Percentiles rank a stretch among this genome's conserved stretches.
Evolutionary conservation across 2,797 vertebrate genomes (phyloP).

Genomic region (Microhierax caerulescens): DNA sequence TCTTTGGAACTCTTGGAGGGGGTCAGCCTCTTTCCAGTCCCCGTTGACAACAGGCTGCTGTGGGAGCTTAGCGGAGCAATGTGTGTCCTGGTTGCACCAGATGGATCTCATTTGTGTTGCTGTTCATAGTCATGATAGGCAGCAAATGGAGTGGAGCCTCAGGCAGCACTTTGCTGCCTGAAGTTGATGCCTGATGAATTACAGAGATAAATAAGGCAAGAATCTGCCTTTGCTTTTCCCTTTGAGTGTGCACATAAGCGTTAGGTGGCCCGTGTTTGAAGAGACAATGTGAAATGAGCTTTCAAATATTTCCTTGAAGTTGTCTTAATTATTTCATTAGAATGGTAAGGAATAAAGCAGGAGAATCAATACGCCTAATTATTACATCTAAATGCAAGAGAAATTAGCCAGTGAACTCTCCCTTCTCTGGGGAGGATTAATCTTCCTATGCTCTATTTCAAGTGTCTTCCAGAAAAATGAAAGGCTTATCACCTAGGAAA

Average conservation of each 20-base stretch:
- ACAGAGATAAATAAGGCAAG: neutral
- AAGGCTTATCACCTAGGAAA: conserved; percentile 78
- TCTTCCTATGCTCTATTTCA: conserved; percentile 75
- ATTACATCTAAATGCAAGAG: conserved; percentile 74
- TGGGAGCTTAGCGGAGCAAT: neutral
- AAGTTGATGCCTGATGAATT: conserved; percentile 45
- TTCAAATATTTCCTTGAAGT: conserved; percentile 66
- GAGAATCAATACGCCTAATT: conserved; percentile 74
- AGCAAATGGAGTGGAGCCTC: conserved; percentile 49
- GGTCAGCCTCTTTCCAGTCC: neutral
- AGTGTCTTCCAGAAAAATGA: conserved; percentile 69
- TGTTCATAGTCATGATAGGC: neutral
- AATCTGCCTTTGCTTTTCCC: neutral
- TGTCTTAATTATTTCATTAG: conserved; percentile 65
- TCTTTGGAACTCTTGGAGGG: neutral
- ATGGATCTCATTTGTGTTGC: conserved; percentile 17
- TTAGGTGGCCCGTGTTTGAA: conserved; percentile 19
- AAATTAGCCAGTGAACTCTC: conserved; percentile 72
- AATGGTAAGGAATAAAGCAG: conserved; percentile 65
- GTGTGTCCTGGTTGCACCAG: neutral
- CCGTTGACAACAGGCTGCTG: neutral
- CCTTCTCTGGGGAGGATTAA: conserved; percentile 73
- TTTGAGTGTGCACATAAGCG: neutral
- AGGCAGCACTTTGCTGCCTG: conserved; percentile 44
- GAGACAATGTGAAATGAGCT: conserved; percentile 52